Percentiles rank a stretch among this genome's conserved stretches.
phyloP scores from a whole-genome alignment of 2,797 vertebrate genomes.

The Nannoperca australis region DNA sequence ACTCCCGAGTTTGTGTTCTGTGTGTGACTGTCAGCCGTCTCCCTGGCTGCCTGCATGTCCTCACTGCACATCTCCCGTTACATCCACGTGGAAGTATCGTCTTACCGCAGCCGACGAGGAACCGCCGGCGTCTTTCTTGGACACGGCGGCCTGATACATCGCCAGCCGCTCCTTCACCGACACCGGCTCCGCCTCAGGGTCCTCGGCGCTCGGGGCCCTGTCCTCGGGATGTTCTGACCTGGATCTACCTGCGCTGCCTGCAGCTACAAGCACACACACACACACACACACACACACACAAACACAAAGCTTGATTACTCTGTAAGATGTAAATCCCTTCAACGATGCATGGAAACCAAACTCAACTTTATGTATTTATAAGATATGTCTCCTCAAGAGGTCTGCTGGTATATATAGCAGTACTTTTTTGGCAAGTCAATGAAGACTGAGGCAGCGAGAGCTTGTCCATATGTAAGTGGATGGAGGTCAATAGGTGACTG shows the following conservation, averaged over 20 bases:
- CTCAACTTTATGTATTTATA: neutral
- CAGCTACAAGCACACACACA: conserved; percentile 57
- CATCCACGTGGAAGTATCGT: conserved; percentile 45
- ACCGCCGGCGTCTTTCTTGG: conserved; percentile 80
- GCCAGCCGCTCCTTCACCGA: conserved; percentile 93
- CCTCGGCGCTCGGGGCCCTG: conserved; percentile 64
- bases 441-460: neutral
- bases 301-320: conserved; percentile 8
- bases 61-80: conserved; percentile 19
- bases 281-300: conserved; percentile 32
- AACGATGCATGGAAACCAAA: conserved; percentile 1
- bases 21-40: neutral
- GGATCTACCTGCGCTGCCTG: conserved; percentile 68
- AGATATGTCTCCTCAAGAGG: neutral
- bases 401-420: conserved; percentile 24
- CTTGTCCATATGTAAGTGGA: conserved; percentile 33
- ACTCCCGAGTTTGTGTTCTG: neutral
- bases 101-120: conserved; percentile 81
- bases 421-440: too few species aligned
- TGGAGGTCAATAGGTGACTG: neutral
- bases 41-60: conserved; percentile 14
- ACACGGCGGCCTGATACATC: conserved; percentile 92
- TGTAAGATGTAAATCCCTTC: neutral
- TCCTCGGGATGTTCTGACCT: conserved; percentile 73
- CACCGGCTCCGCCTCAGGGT: conserved; percentile 86